phyloP scores from a whole-genome alignment of 2,797 vertebrate genomes.

The Diglossa cyanea region DNA sequence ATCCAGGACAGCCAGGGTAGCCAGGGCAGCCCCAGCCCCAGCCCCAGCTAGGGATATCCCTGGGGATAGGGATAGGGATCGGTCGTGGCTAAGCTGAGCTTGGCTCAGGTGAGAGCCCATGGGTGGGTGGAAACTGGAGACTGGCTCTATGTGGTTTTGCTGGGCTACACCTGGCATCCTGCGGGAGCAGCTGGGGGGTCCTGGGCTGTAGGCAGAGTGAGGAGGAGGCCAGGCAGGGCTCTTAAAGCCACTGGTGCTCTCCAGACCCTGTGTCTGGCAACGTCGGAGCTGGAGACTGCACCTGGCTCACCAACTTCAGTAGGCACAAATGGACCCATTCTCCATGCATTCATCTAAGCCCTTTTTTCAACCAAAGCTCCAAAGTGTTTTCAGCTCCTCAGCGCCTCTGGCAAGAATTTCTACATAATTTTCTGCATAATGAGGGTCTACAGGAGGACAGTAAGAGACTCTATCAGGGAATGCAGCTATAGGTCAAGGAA shows the following conservation, averaged over 20 bases:
- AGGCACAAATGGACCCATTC: neutral
- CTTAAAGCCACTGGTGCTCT: neutral
- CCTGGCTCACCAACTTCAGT: neutral
- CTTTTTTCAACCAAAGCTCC: neutral
- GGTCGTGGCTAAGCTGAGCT: neutral
- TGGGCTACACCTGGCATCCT: neutral
- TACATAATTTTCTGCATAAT: neutral
- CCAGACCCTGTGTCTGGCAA: neutral
- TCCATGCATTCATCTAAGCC: neutral
- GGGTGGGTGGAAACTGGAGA: neutral
- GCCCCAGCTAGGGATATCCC: fast-evolving
- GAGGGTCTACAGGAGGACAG: fast-evolving
- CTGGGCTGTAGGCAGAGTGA: neutral
- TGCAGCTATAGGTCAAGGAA: neutral
- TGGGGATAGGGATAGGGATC: too few species aligned
- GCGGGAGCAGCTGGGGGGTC: fast-evolving
- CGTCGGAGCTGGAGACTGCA: neutral
- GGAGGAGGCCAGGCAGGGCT: neutral
- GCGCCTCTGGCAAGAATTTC: neutral
- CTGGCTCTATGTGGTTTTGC: fast-evolving
- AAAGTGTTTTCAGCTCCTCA: neutral
- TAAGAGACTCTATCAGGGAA: neutral
- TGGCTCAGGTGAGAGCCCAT: fast-evolving
- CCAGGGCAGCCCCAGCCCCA: neutral
- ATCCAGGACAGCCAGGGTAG: fast-evolving